Conservation (phyloP, 1,140 invertebrate genomes). For the Myzus persicae region DNA sequence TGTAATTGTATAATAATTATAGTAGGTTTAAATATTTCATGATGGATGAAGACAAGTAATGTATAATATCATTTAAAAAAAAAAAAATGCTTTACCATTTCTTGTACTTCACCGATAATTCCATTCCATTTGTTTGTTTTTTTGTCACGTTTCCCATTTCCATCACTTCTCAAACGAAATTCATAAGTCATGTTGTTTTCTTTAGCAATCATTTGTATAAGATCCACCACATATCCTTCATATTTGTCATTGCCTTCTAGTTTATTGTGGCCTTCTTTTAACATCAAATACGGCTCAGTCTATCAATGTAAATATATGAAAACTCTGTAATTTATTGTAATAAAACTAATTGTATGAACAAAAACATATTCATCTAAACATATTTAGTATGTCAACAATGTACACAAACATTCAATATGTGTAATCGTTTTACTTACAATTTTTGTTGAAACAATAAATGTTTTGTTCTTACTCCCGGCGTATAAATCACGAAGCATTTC, state of each 20-base stretch:
- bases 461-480: constrained; percentile 66
- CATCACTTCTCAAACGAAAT: constrained; percentile 70
- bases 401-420: background rate
- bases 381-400: background rate
- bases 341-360: background rate
- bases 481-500: constrained; percentile 65
- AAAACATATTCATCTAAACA: background rate
- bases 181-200: constrained; percentile 80
- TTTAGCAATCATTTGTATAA: constrained; percentile 78
- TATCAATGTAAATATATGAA: constrained; percentile 36
- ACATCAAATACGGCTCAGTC: constrained; percentile 59
- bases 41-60: background rate
- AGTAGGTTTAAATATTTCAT: too few relatives aligned
- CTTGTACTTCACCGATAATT: constrained; percentile 81
- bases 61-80: background rate
- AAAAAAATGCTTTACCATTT: constrained; percentile 70
- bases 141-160: constrained; percentile 76
- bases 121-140: constrained; percentile 84
- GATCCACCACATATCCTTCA: constrained; percentile 83
- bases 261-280: constrained; percentile 49
- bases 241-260: constrained; percentile 63
- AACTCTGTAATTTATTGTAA: background rate
- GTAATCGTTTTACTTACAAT: constrained; percentile 63
- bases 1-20: too few relatives aligned
- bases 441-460: constrained; percentile 66